Evolutionary conservation across 2,888 invertebrate species (phyloP), one percentile per base, ranked within the genome.

Genomic region (Tyria jacobaeae): DNA sequence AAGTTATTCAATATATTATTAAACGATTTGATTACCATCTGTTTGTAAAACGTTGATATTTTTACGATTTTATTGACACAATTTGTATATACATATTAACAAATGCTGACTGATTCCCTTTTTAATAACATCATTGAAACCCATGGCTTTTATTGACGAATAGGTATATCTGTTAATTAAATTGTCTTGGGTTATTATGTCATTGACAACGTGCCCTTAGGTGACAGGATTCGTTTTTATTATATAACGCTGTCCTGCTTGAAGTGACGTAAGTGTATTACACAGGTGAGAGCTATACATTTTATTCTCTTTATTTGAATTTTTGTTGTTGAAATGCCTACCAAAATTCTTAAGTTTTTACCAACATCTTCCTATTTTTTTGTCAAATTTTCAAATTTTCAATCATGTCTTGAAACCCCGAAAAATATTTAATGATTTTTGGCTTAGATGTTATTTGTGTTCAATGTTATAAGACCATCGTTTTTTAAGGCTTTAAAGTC

Each of bases 211-310:
- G 60, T 69, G 52, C 47, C 48, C 15, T 41, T 44, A n/a, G 9
- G 55, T 55, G 57, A 53, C 61, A 71, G 72, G 71, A 78, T 66
- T 64, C 68, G 73, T 64, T 73, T 7, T 64, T 71, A 82, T 91
- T 91, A 89, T 87, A 87, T 90, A 91, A 91, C 82, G 56, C 75
- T 73, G 78, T 88, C 86, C 87, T 60, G 56, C 21, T 87, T 84
- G 75, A 79, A 76, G 79, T 91, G 90, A 90, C 90, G 91, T 91
- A 91, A 91, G 85, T 78, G 62, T 70, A 60, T 34, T 57, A 17
- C 31, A 49, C 69, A 75, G 73, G 73, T 75, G 53, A 68, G 66
- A 64, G 68, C 63, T 56, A 69, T 62, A 60, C 21, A 21, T 44
- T 44, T 9, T 60, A 52, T 52, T 52, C 6, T 31, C 27, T 6